Evolutionary conservation across 2,888 invertebrate genomes (phyloP), one percentile per base, ranked within the genome.

Genomic region (Rhingia rostrata): DNA sequence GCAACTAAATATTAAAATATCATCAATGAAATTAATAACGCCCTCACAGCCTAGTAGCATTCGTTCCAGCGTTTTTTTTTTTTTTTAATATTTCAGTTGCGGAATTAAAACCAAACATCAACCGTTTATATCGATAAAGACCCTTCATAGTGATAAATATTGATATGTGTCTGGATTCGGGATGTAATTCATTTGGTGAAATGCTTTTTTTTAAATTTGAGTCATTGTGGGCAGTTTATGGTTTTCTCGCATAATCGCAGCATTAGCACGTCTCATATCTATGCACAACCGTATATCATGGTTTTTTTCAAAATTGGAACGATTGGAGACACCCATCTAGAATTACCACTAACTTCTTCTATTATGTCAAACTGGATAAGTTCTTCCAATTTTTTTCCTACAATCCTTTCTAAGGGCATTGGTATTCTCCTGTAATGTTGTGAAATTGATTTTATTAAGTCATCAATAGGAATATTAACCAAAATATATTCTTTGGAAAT

Each of bases 121-220:
- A 39, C 7, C 4, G 4, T 39, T 39, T 39, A 6, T 39, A 39
- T 3, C 54, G 90, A 80, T 90, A 92, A 4, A 91, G 51, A 0
- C 91, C 90, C 41, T 86, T 85, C 22, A 87, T 86, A 5, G 90
- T 90, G 2, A 88, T 88, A 73, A 91, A 91, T 6, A 89, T 90
- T 41, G 90, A 91, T 10, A 63, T 73, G 22, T 51, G 9, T 5
- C 72, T 37, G 6, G 53, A 61, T 1, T 88, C 80, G 37, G 86
- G 83, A 12, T 87, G 64, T 7, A 91, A 70, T 69, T 88, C 88
- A 91, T 66, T 78, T 91, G 90, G 84, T 91, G 90, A 77, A 89
- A 90, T 1, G 89, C 90, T 37, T 88, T 86, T 56, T 88, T 88
- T 3, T 64, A 9, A 6, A 64, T 30, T 33, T 54, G 45, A 14